A percentile compares a stretch with the other conserved stretches of the same genome.
phyloP scores from a whole-genome alignment of 2,113 vertebrate genomes.

The Thomomys bottae region DNA sequence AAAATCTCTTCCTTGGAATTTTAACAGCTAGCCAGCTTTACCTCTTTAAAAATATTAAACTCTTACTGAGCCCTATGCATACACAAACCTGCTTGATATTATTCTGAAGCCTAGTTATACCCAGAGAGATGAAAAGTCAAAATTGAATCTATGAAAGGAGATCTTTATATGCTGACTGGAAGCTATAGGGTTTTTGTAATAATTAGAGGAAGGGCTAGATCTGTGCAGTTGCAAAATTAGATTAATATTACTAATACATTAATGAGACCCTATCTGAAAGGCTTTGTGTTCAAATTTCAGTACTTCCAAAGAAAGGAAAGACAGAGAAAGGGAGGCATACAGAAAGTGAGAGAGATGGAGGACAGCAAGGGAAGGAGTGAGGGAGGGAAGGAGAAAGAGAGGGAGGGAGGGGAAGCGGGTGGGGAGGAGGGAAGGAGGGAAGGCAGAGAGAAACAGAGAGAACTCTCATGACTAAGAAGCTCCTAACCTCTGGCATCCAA shows the following conservation, averaged over 20 bases:
- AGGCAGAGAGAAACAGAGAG: too few relatives aligned
- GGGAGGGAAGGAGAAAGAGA: too few relatives aligned
- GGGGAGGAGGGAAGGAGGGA: too few relatives aligned
- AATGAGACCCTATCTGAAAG: too few relatives aligned
- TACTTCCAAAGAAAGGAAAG: too few relatives aligned
- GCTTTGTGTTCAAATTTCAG: too few relatives aligned
- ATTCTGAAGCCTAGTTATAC: background rate
- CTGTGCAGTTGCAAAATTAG: background rate
- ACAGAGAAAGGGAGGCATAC: too few relatives aligned
- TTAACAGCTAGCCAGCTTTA: background rate
- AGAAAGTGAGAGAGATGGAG: too few relatives aligned
- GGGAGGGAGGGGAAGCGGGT: too few relatives aligned
- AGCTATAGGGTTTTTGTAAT: background rate
- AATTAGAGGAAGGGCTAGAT: background rate
- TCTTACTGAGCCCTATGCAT: background rate
- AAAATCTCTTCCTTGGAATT: background rate
- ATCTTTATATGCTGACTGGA: background rate
- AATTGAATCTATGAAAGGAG: background rate
- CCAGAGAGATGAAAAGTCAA: background rate
- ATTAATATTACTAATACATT: too few relatives aligned
- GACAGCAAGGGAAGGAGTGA: too few relatives aligned
- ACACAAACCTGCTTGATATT: background rate
- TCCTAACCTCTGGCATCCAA: background rate
- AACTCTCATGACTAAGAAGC: background rate
- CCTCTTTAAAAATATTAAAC: background rate